Conservation (phyloP, 2,888 invertebrate genomes). For the Sclerodermus sp. region DNA sequence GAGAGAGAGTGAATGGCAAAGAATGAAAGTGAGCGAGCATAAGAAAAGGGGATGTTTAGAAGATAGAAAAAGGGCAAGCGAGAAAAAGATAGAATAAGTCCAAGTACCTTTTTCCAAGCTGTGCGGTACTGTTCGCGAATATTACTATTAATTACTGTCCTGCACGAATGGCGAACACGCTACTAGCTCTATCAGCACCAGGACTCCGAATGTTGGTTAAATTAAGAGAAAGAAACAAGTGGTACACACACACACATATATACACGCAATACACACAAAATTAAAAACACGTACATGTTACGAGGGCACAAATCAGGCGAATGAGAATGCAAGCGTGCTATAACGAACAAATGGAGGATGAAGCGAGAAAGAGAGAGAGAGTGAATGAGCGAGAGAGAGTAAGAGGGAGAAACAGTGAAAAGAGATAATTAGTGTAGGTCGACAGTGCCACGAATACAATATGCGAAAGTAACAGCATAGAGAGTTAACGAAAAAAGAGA, state of each 20-base stretch:
- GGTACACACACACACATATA: constrained; percentile 3
- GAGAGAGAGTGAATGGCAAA: too few relatives aligned
- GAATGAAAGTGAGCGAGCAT: too few relatives aligned
- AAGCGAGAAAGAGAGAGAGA: constrained; percentile 7
- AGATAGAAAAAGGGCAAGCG: too few relatives aligned
- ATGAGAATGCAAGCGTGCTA: constrained; percentile 15
- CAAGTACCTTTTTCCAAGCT: too few relatives aligned
- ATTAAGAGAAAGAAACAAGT: constrained; percentile 6
- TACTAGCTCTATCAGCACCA: neutral
- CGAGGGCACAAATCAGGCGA: constrained; percentile 29
- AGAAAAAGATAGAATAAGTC: too few relatives aligned
- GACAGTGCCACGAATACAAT: constrained; percentile 20
- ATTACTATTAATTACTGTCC: too few relatives aligned
- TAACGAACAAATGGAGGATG: neutral
- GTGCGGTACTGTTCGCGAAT: too few relatives aligned
- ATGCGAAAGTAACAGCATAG: constrained; percentile 7
- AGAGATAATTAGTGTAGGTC: constrained; percentile 17
- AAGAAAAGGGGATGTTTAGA: too few relatives aligned
- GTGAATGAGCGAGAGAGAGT: constrained; percentile 4
- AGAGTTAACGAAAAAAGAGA: constrained; percentile 2
- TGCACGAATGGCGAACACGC: too few relatives aligned
- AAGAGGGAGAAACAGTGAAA: neutral
- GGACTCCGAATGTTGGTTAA: neutral
- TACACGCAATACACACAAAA: neutral
- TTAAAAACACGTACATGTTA: constrained; percentile 12